Base-by-base conservation (phyloP, 2,888 invertebrate species). In the Cephus sareptanus region DNA sequence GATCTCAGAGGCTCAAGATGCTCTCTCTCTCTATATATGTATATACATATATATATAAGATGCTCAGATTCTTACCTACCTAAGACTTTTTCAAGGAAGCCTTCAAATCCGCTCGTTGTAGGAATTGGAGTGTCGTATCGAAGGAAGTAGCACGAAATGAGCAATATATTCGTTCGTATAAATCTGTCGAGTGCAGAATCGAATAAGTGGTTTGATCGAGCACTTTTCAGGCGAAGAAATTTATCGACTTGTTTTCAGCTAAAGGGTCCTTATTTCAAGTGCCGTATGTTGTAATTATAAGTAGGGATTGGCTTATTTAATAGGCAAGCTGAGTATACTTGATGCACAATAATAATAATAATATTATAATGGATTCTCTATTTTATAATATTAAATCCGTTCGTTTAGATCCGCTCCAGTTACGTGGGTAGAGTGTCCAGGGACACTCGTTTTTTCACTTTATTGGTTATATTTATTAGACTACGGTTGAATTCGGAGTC, bases 401-500 rank as follows among this genome's bases (percentile, higher is more conserved):
- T 34, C 34, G 34, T 11, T 34, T 11, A 11, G 34, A 34, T 30
- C 80, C 82, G 83, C 81, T 84, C 83, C 78, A 74, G 79, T 76
- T 82, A 81, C 81, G 80, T 81, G 76, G 77, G 23, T 9, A 56
- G 23, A 23, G 9, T 56, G 23, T 34, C 77, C 23, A 15, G 81
- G 79, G 74, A 73, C 79, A 79, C 77, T 73, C 76, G 76, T 79
- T 81, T 79, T 79, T 80, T 82, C 80, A 79, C 81, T 76, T 79
- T 77, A 76, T 75, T 70, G 73, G 74, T 73, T 76, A 80, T 82
- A 78, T 78, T 83, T 79, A 81, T 81, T 76, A 78, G 34, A 75
- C 75, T 79, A 81, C 79, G 82, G 23, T 83, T 82, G 81, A 79
- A 83, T 82, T 83, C 76, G 77, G 75, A 73, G 69, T 73, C 40